Percentiles rank a stretch among this genome's conserved stretches.
These are phyloP conservation scores for Lithobius niger DNA, from an alignment of 1,140 invertebrate genomes.

Conservation along the genomic window DNA sequence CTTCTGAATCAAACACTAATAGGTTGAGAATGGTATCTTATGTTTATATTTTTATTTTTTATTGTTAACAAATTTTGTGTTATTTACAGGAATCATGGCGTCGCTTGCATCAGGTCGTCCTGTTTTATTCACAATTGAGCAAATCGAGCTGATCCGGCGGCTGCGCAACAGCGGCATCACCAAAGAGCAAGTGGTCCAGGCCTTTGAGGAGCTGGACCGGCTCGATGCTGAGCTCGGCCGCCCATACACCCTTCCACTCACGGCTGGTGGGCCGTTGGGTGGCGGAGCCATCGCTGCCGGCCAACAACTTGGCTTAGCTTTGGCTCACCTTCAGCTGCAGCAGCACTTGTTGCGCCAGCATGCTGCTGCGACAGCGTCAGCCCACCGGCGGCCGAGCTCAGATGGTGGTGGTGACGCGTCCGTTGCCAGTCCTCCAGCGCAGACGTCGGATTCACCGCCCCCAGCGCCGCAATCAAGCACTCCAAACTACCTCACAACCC, in stretches of 20 bases:
- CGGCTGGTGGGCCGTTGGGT: not conserved
- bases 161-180: conserved; percentile 32
- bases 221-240: conserved; percentile 25
- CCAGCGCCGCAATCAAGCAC: conserved; percentile 13
- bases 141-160: conserved; percentile 32
- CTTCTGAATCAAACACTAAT: too few relatives aligned
- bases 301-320: not conserved
- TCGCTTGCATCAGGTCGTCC: not conserved
- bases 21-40: too few relatives aligned
- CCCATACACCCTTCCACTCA: conserved; percentile 12
- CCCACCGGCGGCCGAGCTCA: not conserved
- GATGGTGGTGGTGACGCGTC: not conserved
- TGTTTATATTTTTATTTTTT: too few relatives aligned
- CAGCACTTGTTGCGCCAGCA: conserved; percentile 12
- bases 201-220: conserved; percentile 31
- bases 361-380: conserved; percentile 1
- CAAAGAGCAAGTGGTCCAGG: conserved; percentile 31
- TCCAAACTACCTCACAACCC: conserved; percentile 15
- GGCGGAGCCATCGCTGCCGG: conserved; percentile 6
- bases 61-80: too few relatives aligned
- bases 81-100: conserved; percentile 4
- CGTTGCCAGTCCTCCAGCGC: conserved; percentile 12
- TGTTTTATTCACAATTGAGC: conserved; percentile 31
- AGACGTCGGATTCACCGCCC: conserved; percentile 17
- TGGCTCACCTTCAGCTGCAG: conserved; percentile 11